These are phyloP conservation scores for Pluvialis apricaria DNA, from an alignment of 2,113 vertebrate genomes.

Conservation along the genomic window DNA sequence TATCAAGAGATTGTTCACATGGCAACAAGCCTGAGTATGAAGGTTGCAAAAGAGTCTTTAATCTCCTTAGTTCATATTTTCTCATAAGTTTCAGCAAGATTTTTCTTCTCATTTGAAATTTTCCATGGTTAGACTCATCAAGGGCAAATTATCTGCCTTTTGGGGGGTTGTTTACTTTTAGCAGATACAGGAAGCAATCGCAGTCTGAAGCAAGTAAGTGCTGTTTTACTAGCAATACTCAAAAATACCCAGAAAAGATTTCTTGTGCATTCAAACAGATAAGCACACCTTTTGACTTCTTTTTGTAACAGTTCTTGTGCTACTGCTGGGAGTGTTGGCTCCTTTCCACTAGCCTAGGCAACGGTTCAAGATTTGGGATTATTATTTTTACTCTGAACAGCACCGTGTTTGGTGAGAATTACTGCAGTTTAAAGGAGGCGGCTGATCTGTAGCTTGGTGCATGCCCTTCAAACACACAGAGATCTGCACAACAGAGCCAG, in stretches of 20 bases:
- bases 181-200: not conserved
- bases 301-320: not conserved
- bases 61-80: not conserved
- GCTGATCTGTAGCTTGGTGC: not conserved
- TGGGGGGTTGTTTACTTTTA: not conserved
- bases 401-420: not conserved
- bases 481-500: not conserved
- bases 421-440: not conserved
- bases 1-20: not conserved
- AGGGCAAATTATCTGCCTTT: not conserved
- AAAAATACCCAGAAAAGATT: not conserved
- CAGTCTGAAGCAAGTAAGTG: not conserved
- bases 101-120: not conserved
- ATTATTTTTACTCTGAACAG: not conserved
- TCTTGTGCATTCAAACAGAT: not conserved
- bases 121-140: not conserved
- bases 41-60: not conserved
- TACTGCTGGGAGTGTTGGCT: accelerated
- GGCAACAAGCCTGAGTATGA: not conserved
- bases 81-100: not conserved
- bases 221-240: not conserved
- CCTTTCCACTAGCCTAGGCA: not conserved
- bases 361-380: not conserved
- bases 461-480: not conserved
- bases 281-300: not conserved